Evolutionary conservation across 2,888 invertebrate genomes (phyloP).

Genomic region (Resseliella maxima): DNA sequence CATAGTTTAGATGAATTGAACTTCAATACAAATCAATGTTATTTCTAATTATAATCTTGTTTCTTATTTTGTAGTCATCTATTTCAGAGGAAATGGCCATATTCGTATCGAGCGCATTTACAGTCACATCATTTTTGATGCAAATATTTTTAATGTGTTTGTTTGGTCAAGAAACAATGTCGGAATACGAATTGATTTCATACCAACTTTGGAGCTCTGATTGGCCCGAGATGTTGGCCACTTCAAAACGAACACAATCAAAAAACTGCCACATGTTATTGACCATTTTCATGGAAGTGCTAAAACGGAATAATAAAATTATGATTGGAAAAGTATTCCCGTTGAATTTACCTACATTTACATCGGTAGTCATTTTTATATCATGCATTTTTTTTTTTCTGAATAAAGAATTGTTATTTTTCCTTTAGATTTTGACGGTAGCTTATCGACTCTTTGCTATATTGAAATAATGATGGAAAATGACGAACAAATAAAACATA

Average conservation of each 20-base stretch:
- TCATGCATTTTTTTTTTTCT: too few species aligned
- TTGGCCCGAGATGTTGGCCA: neutral
- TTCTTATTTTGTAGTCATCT: neutral
- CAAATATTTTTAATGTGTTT: slow-evolving; percentile 28
- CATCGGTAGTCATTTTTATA: neutral
- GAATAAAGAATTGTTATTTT: too few species aligned
- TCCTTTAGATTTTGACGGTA: too few species aligned
- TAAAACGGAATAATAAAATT: neutral
- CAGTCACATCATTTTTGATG: neutral
- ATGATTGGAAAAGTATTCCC: neutral
- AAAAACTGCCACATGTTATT: neutral
- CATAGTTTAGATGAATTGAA: too few species aligned
- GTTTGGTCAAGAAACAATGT: neutral
- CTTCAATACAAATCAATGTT: too few species aligned
- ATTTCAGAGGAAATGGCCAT: neutral
- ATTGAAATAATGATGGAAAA: too few species aligned
- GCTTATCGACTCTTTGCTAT: too few species aligned
- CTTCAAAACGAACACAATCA: neutral
- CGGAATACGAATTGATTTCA: neutral
- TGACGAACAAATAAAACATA: too few species aligned
- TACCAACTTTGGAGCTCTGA: neutral
- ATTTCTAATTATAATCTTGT: neutral
- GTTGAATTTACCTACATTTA: neutral
- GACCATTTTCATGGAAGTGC: neutral
- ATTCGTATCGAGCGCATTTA: neutral